Base-by-base conservation (phyloP, 1,140 invertebrate genomes). In the Drosophila leontia region DNA sequence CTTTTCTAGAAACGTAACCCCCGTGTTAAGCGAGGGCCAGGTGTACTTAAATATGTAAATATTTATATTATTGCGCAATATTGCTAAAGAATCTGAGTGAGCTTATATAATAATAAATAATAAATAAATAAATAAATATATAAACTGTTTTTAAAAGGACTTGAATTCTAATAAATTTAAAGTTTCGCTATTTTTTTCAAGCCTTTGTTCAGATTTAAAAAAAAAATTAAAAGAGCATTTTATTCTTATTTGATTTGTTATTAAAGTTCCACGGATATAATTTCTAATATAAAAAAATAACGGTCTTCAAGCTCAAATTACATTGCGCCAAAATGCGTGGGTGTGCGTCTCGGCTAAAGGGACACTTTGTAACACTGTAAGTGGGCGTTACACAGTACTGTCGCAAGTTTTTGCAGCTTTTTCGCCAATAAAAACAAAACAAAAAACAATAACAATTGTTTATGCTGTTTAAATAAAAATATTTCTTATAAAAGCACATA, bases 331-430 rank as follows among this genome's bases (percentile, higher is more conserved):
- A 39, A 37, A 13, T 19, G 32, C 29, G 19, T 60, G 32, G 80
- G 80, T 79, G 48, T 7, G 26, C 37, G 70, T 67, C 81, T 80
- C 35, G 35, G 53, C 70, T 84, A 83, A 56, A 47, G 29, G 26
- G 19, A 15, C 67, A 48, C 44, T 84, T 45, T 53, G 7, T 81
- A 82, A 53, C 80, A 75, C 64, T 82, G 17, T 2, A 37, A n/a
- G 50, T 59, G 55, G 17, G 61, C 37, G 59, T 78, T 57, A 26
- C 29, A 37, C 44, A 51, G n/a, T 39, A 72, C 37, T 35, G 3
- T 0, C 41, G 41, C 44, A 64, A 23, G 45, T 37, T 32, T 47
- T 39, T 13, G 44, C 41, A 65, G 67, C 68, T 72, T 72, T 59
- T 45, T 64, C 11, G 42, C 61, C 32, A 44, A 41, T 45, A 53